Evolutionary conservation across 2,888 invertebrate species (phyloP).

Genomic region (Dichetophora obliterata): DNA sequence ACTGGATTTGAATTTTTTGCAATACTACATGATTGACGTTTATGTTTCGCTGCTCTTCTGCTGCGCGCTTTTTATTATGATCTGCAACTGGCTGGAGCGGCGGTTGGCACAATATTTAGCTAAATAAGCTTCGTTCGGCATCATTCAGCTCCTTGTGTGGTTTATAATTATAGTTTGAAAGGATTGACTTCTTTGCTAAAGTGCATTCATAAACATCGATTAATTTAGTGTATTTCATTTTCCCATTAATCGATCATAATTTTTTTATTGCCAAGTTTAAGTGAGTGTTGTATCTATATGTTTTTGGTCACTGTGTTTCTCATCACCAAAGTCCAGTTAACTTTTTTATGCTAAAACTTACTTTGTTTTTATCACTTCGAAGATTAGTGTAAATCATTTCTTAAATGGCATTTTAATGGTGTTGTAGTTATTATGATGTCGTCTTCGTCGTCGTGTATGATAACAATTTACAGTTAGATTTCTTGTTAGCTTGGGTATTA

Average conservation of each 20-base stretch:
- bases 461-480: not conserved
- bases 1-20: constrained; percentile 67
- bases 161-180: not conserved
- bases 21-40: constrained; percentile 71
- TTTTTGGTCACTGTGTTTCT: not conserved
- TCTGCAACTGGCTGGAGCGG: constrained; percentile 31
- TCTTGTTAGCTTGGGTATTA: too few relatives aligned
- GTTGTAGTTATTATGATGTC: not conserved
- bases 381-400: not conserved
- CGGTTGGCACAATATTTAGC: not conserved
- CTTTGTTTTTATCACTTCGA: not conserved
- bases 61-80: not conserved
- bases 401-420: not conserved
- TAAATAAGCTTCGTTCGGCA: not conserved
- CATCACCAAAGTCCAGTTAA: constrained; percentile 23
- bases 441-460: not conserved
- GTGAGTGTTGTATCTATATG: too few relatives aligned
- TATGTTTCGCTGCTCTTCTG: constrained; percentile 36
- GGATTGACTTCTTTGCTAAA: not conserved
- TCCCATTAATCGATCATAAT: too few relatives aligned
- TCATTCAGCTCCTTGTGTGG: not conserved
- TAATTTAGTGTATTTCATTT: not conserved
- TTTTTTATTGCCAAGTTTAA: too few relatives aligned
- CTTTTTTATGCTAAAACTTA: not conserved
- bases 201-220: not conserved